A percentile compares a stretch with the other conserved stretches of the same genome.
Evolutionary conservation across 2,113 vertebrate species (phyloP).

Genomic region (Percina caprodes): DNA sequence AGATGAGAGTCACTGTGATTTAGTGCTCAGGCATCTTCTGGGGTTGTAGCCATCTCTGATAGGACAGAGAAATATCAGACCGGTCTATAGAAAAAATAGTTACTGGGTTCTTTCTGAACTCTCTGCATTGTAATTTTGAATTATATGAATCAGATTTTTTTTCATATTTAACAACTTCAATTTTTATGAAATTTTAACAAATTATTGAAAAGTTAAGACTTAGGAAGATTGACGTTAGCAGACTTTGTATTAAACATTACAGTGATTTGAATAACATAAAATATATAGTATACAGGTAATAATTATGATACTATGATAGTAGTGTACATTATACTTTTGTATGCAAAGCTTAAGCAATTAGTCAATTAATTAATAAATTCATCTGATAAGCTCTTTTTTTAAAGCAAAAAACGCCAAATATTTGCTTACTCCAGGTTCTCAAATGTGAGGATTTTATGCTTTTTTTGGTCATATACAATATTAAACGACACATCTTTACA

Average conservation of each 20-base stretch:
- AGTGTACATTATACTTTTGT: neutral
- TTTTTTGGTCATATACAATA: neutral
- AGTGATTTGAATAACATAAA: neutral
- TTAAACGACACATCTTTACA: neutral
- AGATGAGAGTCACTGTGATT: slow-evolving; percentile 65
- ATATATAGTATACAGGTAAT: neutral
- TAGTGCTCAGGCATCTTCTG: slow-evolving; percentile 53
- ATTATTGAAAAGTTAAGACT: neutral
- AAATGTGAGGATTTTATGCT: neutral
- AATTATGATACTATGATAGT: neutral
- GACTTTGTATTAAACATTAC: neutral
- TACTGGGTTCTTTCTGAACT: neutral
- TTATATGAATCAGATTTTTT: neutral
- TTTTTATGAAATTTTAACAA: neutral
- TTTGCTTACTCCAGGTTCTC: neutral
- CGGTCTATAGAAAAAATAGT: slow-evolving; percentile 31
- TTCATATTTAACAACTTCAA: neutral
- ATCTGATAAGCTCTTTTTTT: too few species aligned
- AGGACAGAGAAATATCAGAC: slow-evolving; percentile 38
- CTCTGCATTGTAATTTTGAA: neutral
- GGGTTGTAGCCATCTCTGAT: slow-evolving; percentile 36
- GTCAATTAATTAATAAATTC: slow-evolving; percentile 16
- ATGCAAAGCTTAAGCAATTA: neutral
- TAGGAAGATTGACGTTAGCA: neutral
- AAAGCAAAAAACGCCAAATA: neutral